A percentile compares a stretch with the other conserved stretches of the same genome.
These are phyloP conservation scores for Torymus texanus DNA, from an alignment of 2,888 invertebrate genomes.

Conservation along the genomic window DNA sequence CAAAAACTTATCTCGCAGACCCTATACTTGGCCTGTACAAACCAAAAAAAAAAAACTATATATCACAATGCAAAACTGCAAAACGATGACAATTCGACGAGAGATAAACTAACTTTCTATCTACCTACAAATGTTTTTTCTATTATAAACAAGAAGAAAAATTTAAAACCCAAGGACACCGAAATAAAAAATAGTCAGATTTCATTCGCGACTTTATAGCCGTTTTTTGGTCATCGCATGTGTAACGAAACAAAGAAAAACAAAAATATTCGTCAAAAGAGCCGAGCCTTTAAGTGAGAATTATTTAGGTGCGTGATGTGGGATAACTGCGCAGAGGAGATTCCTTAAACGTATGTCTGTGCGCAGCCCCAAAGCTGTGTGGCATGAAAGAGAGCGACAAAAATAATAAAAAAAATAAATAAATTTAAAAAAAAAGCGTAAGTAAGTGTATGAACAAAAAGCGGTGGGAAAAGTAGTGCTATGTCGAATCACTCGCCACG, in stretches of 20 bases:
- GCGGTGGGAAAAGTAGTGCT: constrained; percentile 21
- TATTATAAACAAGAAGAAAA: constrained; percentile 42
- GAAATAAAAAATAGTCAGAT: constrained; percentile 15
- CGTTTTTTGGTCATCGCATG: constrained; percentile 25
- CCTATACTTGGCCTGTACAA: constrained; percentile 33
- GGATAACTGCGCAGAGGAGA: constrained; percentile 1
- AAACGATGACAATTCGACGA: constrained; percentile 25
- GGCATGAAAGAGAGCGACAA: constrained; percentile 2
- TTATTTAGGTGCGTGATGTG: constrained; percentile 36
- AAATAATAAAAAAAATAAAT: background rate
- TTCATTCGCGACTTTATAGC: constrained; percentile 31
- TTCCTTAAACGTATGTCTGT: constrained; percentile 7
- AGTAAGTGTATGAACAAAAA: constrained; percentile 10
- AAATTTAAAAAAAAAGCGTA: background rate
- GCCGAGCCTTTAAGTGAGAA: constrained; percentile 51
- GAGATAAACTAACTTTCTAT: constrained; percentile 39
- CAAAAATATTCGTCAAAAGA: constrained; percentile 31
- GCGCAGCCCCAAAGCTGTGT: background rate
- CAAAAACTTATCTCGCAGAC: constrained; percentile 56
- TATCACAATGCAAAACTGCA: constrained; percentile 9
- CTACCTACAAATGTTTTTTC: constrained; percentile 48
- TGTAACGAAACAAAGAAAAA: constrained; percentile 27
- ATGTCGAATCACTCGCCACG: constrained; percentile 27
- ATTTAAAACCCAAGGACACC: background rate
- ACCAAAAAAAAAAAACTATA: background rate